phyloP scores from a whole-genome alignment of 92 coral and sea anemone genomes.

The Bergia sp. region DNA sequence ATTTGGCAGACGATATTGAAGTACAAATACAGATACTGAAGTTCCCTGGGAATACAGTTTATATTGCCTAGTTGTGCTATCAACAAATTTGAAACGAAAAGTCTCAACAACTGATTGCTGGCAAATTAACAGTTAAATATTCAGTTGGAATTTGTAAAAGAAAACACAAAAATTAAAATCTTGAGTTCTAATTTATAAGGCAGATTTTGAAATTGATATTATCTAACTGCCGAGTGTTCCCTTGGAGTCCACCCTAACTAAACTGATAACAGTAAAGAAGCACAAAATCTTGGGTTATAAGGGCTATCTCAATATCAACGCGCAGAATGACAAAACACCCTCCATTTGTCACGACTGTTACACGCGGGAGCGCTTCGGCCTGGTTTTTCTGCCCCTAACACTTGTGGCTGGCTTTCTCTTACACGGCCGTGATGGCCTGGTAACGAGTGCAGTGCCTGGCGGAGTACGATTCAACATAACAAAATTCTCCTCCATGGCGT shows the following conservation, averaged over 20 bases:
- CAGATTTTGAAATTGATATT: too few species aligned
- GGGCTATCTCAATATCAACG: not conserved
- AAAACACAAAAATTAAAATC: not conserved
- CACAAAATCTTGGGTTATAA: not conserved
- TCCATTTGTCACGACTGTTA: not conserved
- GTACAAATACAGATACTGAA: too few species aligned
- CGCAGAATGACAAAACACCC: not conserved
- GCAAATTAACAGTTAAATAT: too few species aligned
- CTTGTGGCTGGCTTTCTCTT: conserved; percentile 19
- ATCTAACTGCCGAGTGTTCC: not conserved
- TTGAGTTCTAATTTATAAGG: not conserved
- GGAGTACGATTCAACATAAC: conserved; percentile 3
- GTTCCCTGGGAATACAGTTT: too few species aligned
- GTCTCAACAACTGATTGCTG: too few species aligned
- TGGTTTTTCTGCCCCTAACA: not conserved
- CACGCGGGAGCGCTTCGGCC: conserved; percentile 17
- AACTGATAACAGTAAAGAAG: not conserved
- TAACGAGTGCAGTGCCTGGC: conserved; percentile 13
- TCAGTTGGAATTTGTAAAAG: too few species aligned
- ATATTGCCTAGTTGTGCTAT: too few species aligned
- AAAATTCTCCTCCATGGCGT: not conserved
- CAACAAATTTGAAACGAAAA: too few species aligned
- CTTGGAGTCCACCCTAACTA: not conserved
- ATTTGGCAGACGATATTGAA: too few species aligned
- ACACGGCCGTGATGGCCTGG: conserved; percentile 35